A percentile compares a stretch with the other conserved stretches of the same genome.
These are phyloP conservation scores for Hyles lineata DNA, from an alignment of 2,888 invertebrate species.

Conservation along the genomic window DNA sequence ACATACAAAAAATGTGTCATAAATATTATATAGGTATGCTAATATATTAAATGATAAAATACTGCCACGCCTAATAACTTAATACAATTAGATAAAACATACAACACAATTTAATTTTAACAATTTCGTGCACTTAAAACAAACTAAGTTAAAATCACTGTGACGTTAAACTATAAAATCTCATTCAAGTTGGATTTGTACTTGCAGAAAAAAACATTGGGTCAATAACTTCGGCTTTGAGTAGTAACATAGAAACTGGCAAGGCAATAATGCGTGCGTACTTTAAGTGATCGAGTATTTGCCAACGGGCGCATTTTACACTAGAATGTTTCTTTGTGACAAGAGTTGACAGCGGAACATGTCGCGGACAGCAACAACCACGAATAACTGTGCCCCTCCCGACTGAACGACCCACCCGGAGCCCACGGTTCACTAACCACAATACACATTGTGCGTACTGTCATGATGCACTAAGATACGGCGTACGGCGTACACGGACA, in stretches of 20 bases:
- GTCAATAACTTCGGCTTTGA: constrained; percentile 78
- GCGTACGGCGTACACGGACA: constrained; percentile 60
- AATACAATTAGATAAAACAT: constrained; percentile 82
- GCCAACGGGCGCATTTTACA: constrained; percentile 54
- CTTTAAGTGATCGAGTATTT: constrained; percentile 61
- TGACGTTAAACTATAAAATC: constrained; percentile 82
- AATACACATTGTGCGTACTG: constrained; percentile 1
- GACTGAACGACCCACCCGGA: constrained; percentile 58
- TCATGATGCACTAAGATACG: constrained; percentile 43
- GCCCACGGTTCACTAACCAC: constrained; percentile 35
- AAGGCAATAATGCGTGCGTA: constrained; percentile 82
- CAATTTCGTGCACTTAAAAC: constrained; percentile 83
- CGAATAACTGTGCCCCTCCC: constrained; percentile 63
- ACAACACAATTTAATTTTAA: constrained; percentile 81
- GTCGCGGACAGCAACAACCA: constrained; percentile 59
- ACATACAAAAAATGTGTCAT: constrained; percentile 78
- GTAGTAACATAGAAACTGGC: constrained; percentile 83
- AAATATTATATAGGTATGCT: constrained; percentile 75
- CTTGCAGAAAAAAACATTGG: constrained; percentile 80
- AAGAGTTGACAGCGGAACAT: constrained; percentile 79
- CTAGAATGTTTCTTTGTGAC: constrained; percentile 77
- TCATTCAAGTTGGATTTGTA: constrained; percentile 84
- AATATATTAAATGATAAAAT: constrained; percentile 76
- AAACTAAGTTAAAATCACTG: constrained; percentile 82
- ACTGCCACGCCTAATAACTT: constrained; percentile 81